Conservation (phyloP, 2,888 invertebrate genomes). For the Xestia ashworthii region DNA sequence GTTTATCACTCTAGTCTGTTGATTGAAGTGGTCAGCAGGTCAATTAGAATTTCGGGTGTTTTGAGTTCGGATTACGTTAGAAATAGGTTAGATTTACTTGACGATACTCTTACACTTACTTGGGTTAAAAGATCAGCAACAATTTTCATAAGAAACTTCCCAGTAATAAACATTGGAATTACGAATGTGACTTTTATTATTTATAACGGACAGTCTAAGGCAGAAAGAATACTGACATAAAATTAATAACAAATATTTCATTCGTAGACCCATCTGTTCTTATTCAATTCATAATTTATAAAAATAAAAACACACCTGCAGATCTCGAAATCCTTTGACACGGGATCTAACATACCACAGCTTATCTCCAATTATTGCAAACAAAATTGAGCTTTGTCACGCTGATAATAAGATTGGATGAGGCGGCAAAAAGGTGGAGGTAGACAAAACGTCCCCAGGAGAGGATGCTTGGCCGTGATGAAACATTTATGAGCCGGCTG, state of each 20-base stretch:
- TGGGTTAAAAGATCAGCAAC: background rate
- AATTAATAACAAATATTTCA: slow-evolving; percentile 1
- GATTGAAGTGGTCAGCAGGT: background rate
- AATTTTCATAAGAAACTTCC: background rate
- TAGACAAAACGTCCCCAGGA: slow-evolving; percentile 61
- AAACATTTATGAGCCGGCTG: slow-evolving; percentile 68
- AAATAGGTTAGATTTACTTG: background rate
- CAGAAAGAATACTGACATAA: background rate
- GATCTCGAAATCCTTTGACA: slow-evolving; percentile 46
- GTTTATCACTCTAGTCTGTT: background rate
- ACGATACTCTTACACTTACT: background rate
- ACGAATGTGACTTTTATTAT: background rate
- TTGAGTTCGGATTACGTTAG: background rate
- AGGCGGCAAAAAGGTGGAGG: slow-evolving; percentile 40
- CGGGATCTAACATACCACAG: slow-evolving; percentile 26
- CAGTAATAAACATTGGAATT: background rate
- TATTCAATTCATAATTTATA: slow-evolving; percentile 9
- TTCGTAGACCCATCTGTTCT: slow-evolving; percentile 2
- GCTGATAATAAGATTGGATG: slow-evolving; percentile 47
- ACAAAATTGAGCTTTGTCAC: slow-evolving; percentile 52
- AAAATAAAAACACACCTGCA: slow-evolving; percentile 41
- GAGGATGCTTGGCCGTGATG: slow-evolving; percentile 61
- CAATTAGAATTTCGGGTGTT: background rate
- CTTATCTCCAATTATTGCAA: slow-evolving; percentile 27
- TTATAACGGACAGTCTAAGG: background rate